Evolutionary conservation across 2,113 vertebrate species (phyloP).

Genomic region (Ochotona princeps): DNA sequence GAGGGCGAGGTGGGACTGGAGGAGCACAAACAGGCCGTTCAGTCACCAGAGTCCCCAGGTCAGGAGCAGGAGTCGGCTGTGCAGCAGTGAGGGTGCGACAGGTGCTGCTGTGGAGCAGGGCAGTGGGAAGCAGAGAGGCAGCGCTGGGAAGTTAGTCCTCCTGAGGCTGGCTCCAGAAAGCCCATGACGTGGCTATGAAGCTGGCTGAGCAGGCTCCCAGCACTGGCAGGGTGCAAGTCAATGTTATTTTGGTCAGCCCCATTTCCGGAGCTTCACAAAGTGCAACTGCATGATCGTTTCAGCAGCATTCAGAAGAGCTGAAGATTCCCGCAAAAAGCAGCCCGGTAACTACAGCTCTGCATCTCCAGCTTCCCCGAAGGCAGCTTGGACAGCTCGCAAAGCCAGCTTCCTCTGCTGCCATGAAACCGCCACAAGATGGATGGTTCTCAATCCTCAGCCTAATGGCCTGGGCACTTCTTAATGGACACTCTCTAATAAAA

Average conservation of each 20-base stretch:
- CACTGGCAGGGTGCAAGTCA: not conserved
- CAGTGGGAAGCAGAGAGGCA: not conserved
- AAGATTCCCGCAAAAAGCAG: conserved; percentile 63
- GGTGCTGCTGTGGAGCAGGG: not conserved
- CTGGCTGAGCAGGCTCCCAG: not conserved
- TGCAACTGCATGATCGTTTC: conserved; percentile 64
- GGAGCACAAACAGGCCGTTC: not conserved
- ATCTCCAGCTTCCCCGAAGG: conserved; percentile 59
- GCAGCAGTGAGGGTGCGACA: fast-evolving
- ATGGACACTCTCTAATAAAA: conserved; percentile 73
- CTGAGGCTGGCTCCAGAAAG: not conserved
- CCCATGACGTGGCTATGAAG: not conserved
- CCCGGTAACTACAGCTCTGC: conserved; percentile 32
- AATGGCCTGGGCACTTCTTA: conserved; percentile 58
- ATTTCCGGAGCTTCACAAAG: conserved; percentile 54
- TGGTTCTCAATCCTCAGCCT: conserved; percentile 64
- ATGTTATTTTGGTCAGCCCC: conserved; percentile 30
- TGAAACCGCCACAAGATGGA: conserved; percentile 71
- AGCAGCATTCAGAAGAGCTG: conserved; percentile 51
- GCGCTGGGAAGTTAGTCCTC: not conserved
- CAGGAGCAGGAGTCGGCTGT: not conserved
- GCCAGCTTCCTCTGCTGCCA: conserved; percentile 61
- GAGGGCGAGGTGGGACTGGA: not conserved
- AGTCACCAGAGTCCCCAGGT: not conserved
- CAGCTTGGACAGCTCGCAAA: conserved; percentile 69